Percentiles rank a stretch among this genome's conserved stretches.
Conservation (phyloP, 2,888 invertebrate species). For the Gastracanthus pulcherrimus region DNA sequence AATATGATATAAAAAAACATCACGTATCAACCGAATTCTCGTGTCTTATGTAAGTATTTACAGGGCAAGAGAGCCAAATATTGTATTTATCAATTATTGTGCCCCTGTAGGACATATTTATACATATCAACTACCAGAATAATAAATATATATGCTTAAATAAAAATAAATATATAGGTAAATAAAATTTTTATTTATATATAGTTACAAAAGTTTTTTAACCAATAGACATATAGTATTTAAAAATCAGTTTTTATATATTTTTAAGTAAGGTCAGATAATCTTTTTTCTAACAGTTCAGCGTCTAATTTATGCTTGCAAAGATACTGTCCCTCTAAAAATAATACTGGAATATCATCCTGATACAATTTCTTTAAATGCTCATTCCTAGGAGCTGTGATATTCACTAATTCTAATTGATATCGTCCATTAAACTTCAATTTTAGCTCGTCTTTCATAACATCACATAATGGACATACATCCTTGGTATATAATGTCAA, state of each 20-base stretch:
- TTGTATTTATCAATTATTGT: too few relatives aligned
- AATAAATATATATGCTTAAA: too few relatives aligned
- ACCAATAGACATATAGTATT: neutral
- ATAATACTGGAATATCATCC: constrained; percentile 92
- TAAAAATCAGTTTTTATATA: neutral
- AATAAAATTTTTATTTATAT: too few relatives aligned
- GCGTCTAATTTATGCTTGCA: constrained; percentile 87
- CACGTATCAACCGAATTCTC: too few relatives aligned
- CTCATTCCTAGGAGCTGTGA: constrained; percentile 85
- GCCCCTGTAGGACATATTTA: too few relatives aligned
- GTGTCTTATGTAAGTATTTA: too few relatives aligned
- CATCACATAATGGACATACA: constrained; percentile 90
- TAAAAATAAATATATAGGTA: too few relatives aligned
- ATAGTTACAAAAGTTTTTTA: too few relatives aligned
- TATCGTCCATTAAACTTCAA: constrained; percentile 81
- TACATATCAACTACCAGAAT: too few relatives aligned
- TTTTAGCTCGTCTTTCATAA: constrained; percentile 84
- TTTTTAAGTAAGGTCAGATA: constrained; percentile 69
- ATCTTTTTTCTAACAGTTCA: constrained; percentile 79
- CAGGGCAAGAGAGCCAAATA: too few relatives aligned
- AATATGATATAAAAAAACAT: too few relatives aligned
- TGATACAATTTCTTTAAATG: constrained; percentile 86
- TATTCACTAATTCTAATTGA: constrained; percentile 86
- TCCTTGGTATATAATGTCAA: constrained; percentile 91
- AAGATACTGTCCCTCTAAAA: constrained; percentile 89